Base-by-base conservation (phyloP, 2,113 vertebrate genomes). In the Miniopterus natalensis region DNA sequence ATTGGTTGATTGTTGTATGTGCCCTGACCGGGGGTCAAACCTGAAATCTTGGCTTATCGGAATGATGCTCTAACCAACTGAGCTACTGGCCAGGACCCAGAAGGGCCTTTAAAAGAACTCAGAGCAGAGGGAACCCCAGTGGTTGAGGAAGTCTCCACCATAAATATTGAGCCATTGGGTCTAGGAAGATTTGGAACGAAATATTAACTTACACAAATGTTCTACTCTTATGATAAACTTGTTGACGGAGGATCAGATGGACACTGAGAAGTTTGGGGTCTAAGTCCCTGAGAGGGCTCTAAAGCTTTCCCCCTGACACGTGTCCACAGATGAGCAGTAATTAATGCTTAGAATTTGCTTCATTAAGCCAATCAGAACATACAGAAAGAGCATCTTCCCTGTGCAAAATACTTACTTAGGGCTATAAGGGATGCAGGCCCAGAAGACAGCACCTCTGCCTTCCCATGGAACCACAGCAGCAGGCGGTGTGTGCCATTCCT, bases 401-500 rank as follows among this genome's bases (percentile, higher is more conserved):
- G 9, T 10, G 15, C 85, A n/a, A 61, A 25, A 21, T 3, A 49
- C 59, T 57, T 23, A 53, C 4, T 20, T 18, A 12, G 12, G 81
- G 4, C 40, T 36, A 2, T 36, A 36, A 36, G 36, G 36, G 36
- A 36, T 45, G 25, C 23, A 42, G 36, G 36, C 36, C 36, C 25
- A 31, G 57, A 29, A 57, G 25, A 40, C 40, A 36, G 55, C 55
- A 17, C 13, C 29, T 21, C 40, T 20, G 10, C 66, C 20, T 74
- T 21, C 29, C 55, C 20, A 9, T 14, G 15, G 63, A 27, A 4
- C 9, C 31, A 31, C 40, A 5, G 53, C 4, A 1, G 20, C 70
- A 36, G 29, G 18, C 7, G 3, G 17, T 0, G 7, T 29, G 17
- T 31, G 25, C 29, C 10, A 0, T 14, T 25, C 27, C 29, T 5